Base-by-base conservation (phyloP, 1,140 invertebrate genomes). In the Camponotus floridanus region DNA sequence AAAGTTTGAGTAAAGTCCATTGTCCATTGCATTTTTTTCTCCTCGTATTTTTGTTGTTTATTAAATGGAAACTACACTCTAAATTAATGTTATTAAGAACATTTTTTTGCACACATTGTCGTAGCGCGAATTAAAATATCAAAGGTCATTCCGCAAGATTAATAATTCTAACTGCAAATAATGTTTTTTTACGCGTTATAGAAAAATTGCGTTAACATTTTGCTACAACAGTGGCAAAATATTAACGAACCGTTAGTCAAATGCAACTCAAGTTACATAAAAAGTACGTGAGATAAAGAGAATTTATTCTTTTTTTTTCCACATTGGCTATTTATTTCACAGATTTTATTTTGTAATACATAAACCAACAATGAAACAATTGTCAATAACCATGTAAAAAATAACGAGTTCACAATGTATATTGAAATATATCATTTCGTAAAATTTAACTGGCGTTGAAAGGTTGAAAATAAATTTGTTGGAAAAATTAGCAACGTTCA, bases 31-130 rank as follows among this genome's bases (percentile, higher is more conserved):
- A 5, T 2, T 51, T 31, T 70, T 15, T 7, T 42, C 6, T 42
- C 4, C 62, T 8, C 39, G 1, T 18, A 42, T 26, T 78, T n/a
- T 48, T 42, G n/a, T 55, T 33, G 7, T 26, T 70, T 80, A 57
- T 57, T 39, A 80, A 57, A 61, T 8, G 18, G 18, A 26, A 26
- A 51, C 59, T 57, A 70, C 70, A 70, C 51, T 70, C 61, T 36
- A 51, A 65, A 67, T 79, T 76, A 48, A 45, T 42, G 15, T 62
- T 45, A 33, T 45, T 45, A 45, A 45, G 8, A 65, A 65, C 31
- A 45, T 9, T 45, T 45, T 45, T 45, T 45, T 11, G 36, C 6
- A 39, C 0, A 39, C 36, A 15, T 36, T 18, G n/a, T 9, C 31
- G 55, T 48, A 31, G 9, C 13, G 31, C 48, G n/a, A 65, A 85